A percentile compares a stretch with the other conserved stretches of the same genome.
phyloP scores from a whole-genome alignment of 2,113 vertebrate species.

The Tragelaphus buxtoni region DNA sequence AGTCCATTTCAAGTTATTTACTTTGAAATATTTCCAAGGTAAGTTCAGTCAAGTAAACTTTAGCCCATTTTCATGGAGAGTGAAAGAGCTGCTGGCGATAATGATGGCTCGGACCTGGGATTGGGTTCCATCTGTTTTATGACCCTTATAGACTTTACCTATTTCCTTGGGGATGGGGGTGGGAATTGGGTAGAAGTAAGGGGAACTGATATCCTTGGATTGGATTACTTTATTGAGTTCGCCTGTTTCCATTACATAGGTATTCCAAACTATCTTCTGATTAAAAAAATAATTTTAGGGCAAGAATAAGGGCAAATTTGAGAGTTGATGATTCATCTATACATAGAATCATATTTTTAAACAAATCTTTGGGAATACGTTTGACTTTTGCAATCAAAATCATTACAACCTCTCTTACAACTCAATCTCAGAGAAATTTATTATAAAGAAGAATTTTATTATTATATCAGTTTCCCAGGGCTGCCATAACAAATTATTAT shows the following conservation, averaged over 20 bases:
- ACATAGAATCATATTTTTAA: background rate
- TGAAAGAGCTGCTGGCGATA: background rate
- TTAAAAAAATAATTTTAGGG: background rate
- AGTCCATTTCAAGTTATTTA: background rate
- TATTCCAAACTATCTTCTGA: background rate
- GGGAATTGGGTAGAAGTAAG: background rate
- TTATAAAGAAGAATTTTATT: background rate
- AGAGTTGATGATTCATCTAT: background rate
- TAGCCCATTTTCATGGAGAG: background rate
- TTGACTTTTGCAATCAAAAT: background rate
- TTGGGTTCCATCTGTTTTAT: background rate
- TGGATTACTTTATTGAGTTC: background rate
- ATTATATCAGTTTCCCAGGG: background rate
- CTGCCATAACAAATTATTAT: background rate
- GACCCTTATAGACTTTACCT: background rate
- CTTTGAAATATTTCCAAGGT: slow-evolving; percentile 27
- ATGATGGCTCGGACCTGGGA: background rate
- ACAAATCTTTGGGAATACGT: background rate
- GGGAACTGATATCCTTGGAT: background rate
- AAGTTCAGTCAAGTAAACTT: background rate
- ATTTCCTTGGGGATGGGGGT: background rate
- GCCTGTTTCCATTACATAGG: background rate
- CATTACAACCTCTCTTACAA: background rate
- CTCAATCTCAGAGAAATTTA: background rate
- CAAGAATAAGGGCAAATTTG: background rate